Conservation (phyloP, 2,888 invertebrate genomes). For the Resseliella maxima region DNA sequence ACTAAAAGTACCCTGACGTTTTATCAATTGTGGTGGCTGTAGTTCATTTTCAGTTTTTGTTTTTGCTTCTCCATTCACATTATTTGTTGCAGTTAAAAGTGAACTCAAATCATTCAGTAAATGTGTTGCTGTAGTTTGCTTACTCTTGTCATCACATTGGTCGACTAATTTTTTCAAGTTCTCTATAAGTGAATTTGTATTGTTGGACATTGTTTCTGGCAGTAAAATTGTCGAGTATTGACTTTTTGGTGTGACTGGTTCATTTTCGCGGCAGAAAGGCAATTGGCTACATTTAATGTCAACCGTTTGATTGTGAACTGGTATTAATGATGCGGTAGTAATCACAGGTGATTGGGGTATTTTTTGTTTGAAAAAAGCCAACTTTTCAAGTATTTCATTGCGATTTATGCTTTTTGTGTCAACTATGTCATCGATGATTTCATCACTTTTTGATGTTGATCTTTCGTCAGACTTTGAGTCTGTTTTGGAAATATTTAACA, state of each 20-base stretch:
- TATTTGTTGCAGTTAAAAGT: neutral
- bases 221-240: neutral
- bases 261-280: neutral
- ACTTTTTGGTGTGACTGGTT: neutral
- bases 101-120: slow-evolving; percentile 33
- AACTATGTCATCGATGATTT: neutral
- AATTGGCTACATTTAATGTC: neutral
- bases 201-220: neutral
- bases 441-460: neutral
- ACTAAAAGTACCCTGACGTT: slow-evolving; percentile 21
- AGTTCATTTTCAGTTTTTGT: neutral
- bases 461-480: neutral
- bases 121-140: neutral
- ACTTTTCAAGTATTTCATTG: neutral
- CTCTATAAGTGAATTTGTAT: slow-evolving; percentile 5
- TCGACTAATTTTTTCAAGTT: slow-evolving; percentile 42
- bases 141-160: neutral
- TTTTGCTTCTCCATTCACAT: too few relatives aligned
- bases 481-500: neutral
- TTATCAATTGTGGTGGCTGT: neutral
- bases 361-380: slow-evolving; percentile 34
- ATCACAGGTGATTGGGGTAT: neutral
- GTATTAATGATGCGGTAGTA: neutral
- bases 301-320: neutral
- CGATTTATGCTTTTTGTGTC: neutral